These are phyloP conservation scores for Sebastes cheni DNA, from an alignment of 2,797 vertebrate genomes.

Conservation along the genomic window DNA sequence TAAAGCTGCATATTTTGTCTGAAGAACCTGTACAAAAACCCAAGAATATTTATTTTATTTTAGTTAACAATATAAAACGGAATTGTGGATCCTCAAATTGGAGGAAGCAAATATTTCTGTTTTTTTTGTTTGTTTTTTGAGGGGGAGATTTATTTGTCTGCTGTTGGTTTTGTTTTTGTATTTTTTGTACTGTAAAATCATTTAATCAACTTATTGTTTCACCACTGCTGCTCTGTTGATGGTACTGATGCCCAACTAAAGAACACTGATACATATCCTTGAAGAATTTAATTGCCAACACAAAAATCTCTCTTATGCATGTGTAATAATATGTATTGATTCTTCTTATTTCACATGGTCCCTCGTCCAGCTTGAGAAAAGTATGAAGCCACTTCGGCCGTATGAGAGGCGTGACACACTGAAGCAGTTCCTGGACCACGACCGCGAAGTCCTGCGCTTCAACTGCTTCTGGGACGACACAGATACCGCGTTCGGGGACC, in stretches of 20 bases:
- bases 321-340: background rate
- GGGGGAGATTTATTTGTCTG: too few species aligned
- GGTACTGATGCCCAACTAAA: background rate
- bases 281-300: background rate
- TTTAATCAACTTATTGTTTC: too few species aligned
- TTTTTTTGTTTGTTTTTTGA: too few species aligned
- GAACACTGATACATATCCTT: background rate
- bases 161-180: too few species aligned
- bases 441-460: constrained; percentile 89
- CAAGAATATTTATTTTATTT: too few species aligned
- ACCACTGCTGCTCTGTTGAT: too few species aligned
- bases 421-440: constrained; percentile 88
- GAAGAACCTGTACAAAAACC: too few species aligned
- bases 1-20: background rate
- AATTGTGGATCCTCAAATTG: too few species aligned
- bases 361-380: constrained; percentile 74
- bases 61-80: too few species aligned
- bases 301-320: background rate
- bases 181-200: too few species aligned
- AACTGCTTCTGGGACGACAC: constrained; percentile 90
- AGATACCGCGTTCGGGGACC: constrained; percentile 70
- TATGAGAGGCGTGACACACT: constrained; percentile 86
- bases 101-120: too few species aligned
- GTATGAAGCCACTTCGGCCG: constrained; percentile 82
- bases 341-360: background rate